Conservation (phyloP, 2,888 invertebrate species). For the Thymelicus acteon region DNA sequence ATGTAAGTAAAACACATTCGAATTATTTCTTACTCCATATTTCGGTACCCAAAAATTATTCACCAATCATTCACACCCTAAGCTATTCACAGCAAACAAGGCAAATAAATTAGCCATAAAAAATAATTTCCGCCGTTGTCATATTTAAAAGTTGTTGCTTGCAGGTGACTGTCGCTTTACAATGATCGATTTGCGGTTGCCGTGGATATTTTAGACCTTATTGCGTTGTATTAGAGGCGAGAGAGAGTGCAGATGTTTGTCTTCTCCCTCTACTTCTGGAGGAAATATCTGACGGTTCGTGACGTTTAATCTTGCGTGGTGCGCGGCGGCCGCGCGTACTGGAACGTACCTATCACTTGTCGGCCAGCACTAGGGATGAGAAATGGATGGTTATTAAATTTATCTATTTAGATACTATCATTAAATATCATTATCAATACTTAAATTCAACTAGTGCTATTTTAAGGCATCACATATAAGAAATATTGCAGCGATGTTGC, state of each 20-base stretch:
- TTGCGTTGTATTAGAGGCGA: conserved; percentile 45
- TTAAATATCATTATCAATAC: not conserved
- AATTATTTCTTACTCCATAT: too few relatives aligned
- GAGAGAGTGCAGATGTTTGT: conserved; percentile 44
- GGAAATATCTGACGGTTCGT: conserved; percentile 73
- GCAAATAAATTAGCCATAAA: conserved; percentile 42
- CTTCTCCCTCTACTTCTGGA: conserved; percentile 52
- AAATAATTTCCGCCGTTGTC: conserved; percentile 48
- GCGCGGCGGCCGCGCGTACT: conserved; percentile 76
- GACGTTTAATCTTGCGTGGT: conserved; percentile 84
- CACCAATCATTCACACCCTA: conserved; percentile 19
- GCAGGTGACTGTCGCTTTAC: conserved; percentile 67
- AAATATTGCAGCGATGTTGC: too few relatives aligned
- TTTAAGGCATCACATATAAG: too few relatives aligned
- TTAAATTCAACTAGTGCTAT: too few relatives aligned
- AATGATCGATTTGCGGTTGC: conserved; percentile 40
- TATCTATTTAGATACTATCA: conserved; percentile 7
- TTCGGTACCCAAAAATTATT: not conserved
- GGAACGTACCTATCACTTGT: conserved; percentile 68
- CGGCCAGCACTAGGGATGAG: conserved; percentile 60
- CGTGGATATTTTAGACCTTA: conserved; percentile 49
- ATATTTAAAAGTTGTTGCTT: conserved; percentile 58
- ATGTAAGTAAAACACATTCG: too few relatives aligned
- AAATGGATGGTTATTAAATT: conserved; percentile 32
- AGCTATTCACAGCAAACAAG: conserved; percentile 31